Evolutionary conservation across 2,113 vertebrate species (phyloP), one percentile per base, ranked within the genome.

Genomic region (Solenodon paradoxus): DNA sequence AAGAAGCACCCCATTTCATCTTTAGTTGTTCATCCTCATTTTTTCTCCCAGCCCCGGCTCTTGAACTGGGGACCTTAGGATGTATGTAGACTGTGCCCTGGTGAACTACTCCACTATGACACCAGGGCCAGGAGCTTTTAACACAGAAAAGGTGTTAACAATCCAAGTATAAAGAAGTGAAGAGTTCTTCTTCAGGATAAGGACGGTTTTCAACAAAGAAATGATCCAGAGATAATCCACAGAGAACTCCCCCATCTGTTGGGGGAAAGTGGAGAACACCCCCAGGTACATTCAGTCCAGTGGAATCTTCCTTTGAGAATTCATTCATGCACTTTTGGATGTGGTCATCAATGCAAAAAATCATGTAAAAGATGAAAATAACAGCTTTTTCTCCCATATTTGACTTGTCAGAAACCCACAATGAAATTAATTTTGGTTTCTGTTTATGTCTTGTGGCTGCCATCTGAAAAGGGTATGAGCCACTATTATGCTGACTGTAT

Each of bases 341-440:
- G 26, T 74, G 20, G 24, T 47, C 20, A 42, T 30, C 49, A 26
- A 6, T 3, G 49, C 20, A 80, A 26, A 94, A n/a, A 59, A 49
- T 55, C 71, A 71, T 3, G 9, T 47, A 38, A 90, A 87, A 78
- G 38, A 40, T 72, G 66, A 66, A 90, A 30, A 77, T 38, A 72
- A 59, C 45, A 68, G 24, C 20, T 32, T 72, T 85, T 53, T 38
- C 42, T 83, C 32, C 88, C 19, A 26, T 64, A 22, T 5, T 61
- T 93, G 59, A 47, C 78, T 57, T 72, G 55, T 53, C 49, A 26
- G 69, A 77, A 90, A 59, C 32, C 42, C 38, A 51, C 45, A 63
- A 7, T 63, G 42, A 78, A 88, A 75, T 88, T 45, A 75, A 89
- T 83, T 94, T 91, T 59, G 55, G 63, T 93, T 94, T 92, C 89